Evolutionary conservation across 2,888 invertebrate species (phyloP), one percentile per base, ranked within the genome.

Genomic region (Lamproptera curius): DNA sequence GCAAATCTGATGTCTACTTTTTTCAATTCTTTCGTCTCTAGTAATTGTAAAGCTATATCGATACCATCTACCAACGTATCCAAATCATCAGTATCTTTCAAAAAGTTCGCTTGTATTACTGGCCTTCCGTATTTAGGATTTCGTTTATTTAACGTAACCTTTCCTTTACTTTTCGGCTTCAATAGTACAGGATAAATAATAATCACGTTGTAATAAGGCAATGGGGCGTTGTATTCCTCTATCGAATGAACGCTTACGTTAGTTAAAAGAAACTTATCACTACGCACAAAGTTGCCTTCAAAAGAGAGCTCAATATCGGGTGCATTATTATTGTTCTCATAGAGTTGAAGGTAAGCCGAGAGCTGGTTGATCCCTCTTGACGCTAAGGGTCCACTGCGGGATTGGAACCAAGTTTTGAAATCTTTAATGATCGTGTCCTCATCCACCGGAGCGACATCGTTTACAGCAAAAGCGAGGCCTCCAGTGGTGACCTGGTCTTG

Each of bases 81-180:
- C 40, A 87, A 68, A 62, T 88, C 88, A 58, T 85, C 84, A n/a
- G 70, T 46, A 56, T 86, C 85, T 53, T 85, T 88, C 0, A 88
- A 61, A 4, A 88, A 67, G 61, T 88, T 88, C 0, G 87, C 84
- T 70, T 84, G 84, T 49, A 88, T 73, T 1, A 81, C 59, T 2
- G 87, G 87, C 43, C 88, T 61, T n/a, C 87, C 87, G 50, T 81
- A 79, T 60, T 85, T 85, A 0, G 87, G 85, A 43, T 85, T 87
- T 52, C 73, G 74, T 61, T 83, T 85, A 55, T 85, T 85, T 9
- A 87, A 58, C 50, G 70, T 72, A 0, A 88, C 78, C 61, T 73
- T 81, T 5, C 88, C 88, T 66, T 64, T 78, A 54, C 88, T 88
- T 60, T 85, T 87, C 28, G 88, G 88, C 56, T 69, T 74, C 10